Evolutionary conservation across 1,140 invertebrate species (phyloP), one percentile per base, ranked within the genome.

Genomic region (Pachypeltis micranthus): DNA sequence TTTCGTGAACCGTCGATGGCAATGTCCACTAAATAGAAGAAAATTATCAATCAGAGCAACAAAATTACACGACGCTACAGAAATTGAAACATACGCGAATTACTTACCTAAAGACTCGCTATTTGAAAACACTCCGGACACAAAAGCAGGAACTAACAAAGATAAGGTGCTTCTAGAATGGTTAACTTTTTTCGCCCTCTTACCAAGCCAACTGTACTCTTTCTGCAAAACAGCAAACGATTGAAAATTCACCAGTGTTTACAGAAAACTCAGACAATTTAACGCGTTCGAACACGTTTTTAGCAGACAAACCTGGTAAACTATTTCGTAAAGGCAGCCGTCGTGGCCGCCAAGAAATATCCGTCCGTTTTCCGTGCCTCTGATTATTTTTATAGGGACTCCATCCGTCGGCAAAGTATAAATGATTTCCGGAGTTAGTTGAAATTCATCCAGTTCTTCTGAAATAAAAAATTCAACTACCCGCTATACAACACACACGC

Each of bases 271-370:
- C n/a, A n/a, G n/a, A n/a, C n/a, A n/a, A n/a, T n/a, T n/a, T n/a
- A n/a, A n/a, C n/a, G n/a, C n/a, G n/a, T n/a, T n/a, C n/a, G n/a
- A n/a, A n/a, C n/a, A n/a, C n/a, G n/a, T n/a, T 39, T n/a, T 39
- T 39, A 39, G 34, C n/a, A 61, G 24, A 19, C 56, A 51, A 27
- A 90, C 90, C 79, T 93, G 90, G 78, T 99, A 99, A 69, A 83
- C 83, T 68, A 98, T 85, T 84, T 99, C 96, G 81, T 91, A 98
- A 1, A 99, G 75, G 69, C 85, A 90, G 14, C 96, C 94, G 79
- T 98, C 93, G 75, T 87, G 90, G 39, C 90, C 93, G 25, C 94
- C 94, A 70, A 98, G 82, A 74, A 99, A 98, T 68, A 99, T 91
- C 67, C 96, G 80, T 0, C 96, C 96, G 72, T 81, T 83, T 25